These are phyloP conservation scores for Phyto melanocephala DNA, from an alignment of 2,888 invertebrate genomes.

Conservation along the genomic window DNA sequence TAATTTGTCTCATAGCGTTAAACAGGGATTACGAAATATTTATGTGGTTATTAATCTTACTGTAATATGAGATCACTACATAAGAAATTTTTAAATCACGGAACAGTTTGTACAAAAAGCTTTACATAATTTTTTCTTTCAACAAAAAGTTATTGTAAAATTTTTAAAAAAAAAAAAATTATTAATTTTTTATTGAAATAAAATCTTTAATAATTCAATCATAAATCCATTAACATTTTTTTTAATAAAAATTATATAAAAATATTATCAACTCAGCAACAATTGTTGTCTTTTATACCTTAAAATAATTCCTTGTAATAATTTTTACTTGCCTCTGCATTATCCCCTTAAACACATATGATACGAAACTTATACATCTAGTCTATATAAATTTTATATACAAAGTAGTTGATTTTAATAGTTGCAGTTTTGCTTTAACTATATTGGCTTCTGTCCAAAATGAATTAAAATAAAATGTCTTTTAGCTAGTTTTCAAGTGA, in stretches of 20 bases:
- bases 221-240: too few species aligned
- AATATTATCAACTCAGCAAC: constrained; percentile 41
- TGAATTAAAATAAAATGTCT: constrained; percentile 61
- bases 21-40: too few species aligned
- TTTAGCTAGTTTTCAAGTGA: constrained; percentile 61
- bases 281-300: constrained; percentile 32
- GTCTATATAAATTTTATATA: constrained; percentile 16
- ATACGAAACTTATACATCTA: constrained; percentile 8
- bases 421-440: constrained; percentile 1
- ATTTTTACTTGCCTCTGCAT: not conserved
- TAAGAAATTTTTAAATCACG: too few species aligned
- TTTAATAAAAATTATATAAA: not conserved
- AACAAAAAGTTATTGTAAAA: too few species aligned
- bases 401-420: constrained; percentile 45
- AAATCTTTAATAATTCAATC: too few species aligned
- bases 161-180: too few species aligned
- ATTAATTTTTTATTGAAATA: too few species aligned
- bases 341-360: not conserved
- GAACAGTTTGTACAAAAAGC: too few species aligned
- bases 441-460: constrained; percentile 62
- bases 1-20: too few species aligned
- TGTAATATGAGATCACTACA: too few species aligned
- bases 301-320: not conserved
- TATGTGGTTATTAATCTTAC: too few species aligned
- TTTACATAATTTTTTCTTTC: too few species aligned